phyloP scores from a whole-genome alignment of 2,888 invertebrate genomes.

The Erannis defoliaria region DNA sequence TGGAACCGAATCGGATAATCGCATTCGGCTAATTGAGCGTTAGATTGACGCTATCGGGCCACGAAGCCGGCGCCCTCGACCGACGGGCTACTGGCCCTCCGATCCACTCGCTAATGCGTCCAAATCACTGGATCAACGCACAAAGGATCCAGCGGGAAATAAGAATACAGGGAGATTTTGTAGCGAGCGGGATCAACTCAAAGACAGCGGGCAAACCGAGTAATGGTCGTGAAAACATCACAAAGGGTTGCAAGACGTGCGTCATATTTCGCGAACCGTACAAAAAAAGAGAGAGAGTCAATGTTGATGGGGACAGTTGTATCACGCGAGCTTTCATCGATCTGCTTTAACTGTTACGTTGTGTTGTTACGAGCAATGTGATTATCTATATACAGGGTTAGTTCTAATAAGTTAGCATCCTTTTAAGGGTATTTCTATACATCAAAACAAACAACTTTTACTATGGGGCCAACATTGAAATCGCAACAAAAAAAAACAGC shows the following conservation, averaged over 20 bases:
- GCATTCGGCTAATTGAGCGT: conserved; percentile 85
- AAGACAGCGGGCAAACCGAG: conserved; percentile 62
- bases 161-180: conserved; percentile 59
- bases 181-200: conserved; percentile 61
- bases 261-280: conserved; percentile 78
- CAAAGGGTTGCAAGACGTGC: conserved; percentile 76
- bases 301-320: conserved; percentile 57
- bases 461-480: too few species aligned
- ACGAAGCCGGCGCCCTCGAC: conserved; percentile 53
- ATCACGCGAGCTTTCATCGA: conserved; percentile 74
- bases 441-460: too few species aligned
- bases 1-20: conserved; percentile 84
- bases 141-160: conserved; percentile 59
- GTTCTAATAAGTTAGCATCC: too few species aligned
- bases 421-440: too few species aligned
- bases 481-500: too few species aligned
- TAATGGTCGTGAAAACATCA: conserved; percentile 69
- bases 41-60: conserved; percentile 84
- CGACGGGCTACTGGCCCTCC: conserved; percentile 48
- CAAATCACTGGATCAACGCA: conserved; percentile 68
- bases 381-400: too few species aligned
- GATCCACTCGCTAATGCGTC: conserved; percentile 69
- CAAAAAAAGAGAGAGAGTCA: conserved; percentile 75
- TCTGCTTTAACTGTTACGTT: conserved; percentile 70
- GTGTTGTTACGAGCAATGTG: conserved; percentile 40